phyloP scores from a whole-genome alignment of 2,888 invertebrate species.

The Pachydiplax longipennis region DNA sequence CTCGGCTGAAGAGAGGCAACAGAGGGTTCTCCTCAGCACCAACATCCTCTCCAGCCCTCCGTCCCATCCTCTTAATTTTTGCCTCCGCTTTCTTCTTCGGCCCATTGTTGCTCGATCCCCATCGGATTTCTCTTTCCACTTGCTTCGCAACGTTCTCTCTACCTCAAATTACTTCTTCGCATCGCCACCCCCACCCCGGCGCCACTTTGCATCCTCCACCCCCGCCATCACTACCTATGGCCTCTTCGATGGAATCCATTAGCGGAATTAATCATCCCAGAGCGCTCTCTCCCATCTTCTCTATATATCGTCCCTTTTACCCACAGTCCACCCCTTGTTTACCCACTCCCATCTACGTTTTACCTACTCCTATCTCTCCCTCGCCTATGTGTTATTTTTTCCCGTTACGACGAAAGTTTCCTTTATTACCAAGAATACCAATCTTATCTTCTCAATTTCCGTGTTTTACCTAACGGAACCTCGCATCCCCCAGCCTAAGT shows the following conservation, averaged over 20 bases:
- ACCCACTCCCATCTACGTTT: no score
- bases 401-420: background rate
- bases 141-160: background rate
- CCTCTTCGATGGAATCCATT: slow-evolving; percentile 38
- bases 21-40: background rate
- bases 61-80: background rate
- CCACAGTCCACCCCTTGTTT: no score
- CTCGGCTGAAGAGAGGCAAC: background rate
- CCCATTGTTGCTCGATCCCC: slow-evolving; percentile 3
- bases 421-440: no score
- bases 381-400: background rate
- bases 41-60: background rate
- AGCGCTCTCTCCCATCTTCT: background rate
- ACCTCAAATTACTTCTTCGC: background rate
- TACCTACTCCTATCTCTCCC: no score
- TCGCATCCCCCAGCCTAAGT: no score
- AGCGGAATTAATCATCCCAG: slow-evolving; percentile 36
- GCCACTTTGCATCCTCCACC: background rate
- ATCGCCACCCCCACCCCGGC: background rate
- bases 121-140: background rate
- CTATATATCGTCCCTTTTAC: background rate
- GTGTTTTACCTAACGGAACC: no score
- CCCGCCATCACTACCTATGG: background rate
- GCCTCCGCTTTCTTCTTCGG: background rate
- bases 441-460: no score